Conservation (phyloP, 2,113 vertebrate species). For the Cynopterus brachyotis region DNA sequence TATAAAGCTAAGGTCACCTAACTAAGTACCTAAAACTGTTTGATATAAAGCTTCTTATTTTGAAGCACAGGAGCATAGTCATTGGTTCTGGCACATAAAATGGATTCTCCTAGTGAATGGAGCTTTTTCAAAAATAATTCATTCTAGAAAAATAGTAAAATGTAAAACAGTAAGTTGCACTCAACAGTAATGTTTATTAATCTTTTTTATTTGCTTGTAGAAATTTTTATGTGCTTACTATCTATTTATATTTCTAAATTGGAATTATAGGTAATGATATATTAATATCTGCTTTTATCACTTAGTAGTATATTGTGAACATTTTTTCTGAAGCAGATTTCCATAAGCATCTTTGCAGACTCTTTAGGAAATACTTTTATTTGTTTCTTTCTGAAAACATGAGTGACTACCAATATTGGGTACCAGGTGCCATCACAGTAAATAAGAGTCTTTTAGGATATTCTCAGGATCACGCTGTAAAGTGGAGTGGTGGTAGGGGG, state of each 20-base stretch:
- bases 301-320: not conserved
- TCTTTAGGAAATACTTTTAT: not conserved
- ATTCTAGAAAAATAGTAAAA: not conserved
- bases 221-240: not conserved
- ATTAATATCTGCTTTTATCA: not conserved
- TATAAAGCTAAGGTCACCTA: not conserved
- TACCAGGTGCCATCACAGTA: not conserved
- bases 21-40: not conserved
- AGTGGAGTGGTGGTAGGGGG: no score
- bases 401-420: not conserved
- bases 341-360: not conserved
- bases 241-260: not conserved
- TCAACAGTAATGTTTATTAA: not conserved
- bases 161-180: not conserved
- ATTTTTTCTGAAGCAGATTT: slow-evolving; percentile 25
- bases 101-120: not conserved
- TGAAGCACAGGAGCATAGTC: not conserved
- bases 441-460: not conserved
- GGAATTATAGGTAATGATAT: not conserved
- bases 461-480: not conserved
- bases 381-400: not conserved
- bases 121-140: not conserved
- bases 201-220: not conserved
- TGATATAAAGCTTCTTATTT: not conserved
- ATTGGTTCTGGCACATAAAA: not conserved